Evolutionary conservation across 2,113 vertebrate species (phyloP), one percentile per base, ranked within the genome.

Genomic region (Aphyosemion australe): DNA sequence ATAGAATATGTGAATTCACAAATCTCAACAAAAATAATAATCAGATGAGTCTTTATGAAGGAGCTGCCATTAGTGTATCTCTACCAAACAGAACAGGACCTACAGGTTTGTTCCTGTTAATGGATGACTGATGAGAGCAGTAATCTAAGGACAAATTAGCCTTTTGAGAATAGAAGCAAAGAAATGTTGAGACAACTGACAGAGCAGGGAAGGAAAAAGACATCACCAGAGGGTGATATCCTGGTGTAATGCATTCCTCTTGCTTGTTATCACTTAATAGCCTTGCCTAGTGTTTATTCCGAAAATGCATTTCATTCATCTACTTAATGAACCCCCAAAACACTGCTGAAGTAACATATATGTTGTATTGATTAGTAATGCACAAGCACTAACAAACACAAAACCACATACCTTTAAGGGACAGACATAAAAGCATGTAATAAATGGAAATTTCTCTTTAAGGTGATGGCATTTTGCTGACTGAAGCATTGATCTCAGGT

Each of bases 221-320:
- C 56, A 57, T 31, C 62, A 42, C 12, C 12, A 34, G 19, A 12
- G 55, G 64, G 15, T 50, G 69, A 81, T 76, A 52, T 66, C 54
- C 37, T 12, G 41, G 46, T 68, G n/a, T 71, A 75, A 80, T 69
- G 74, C 53, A 78, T 70, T 43, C 59, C 47, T 34, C 48, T 10
- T 46, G 65, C 55, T 73, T 59, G 50, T 72, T 82, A 80, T 82
- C 65, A 62, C 63, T 70, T 78, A 84, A 84, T 79, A 79, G 69
- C 64, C 42, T 55, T 55, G 42, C 13, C 7, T 2, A 42, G 42
- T 42, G 21, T 76, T 79, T 74, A 69, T 59, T 72, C 45, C 57
- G 45, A 64, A 55, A 52, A 13, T 39, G 53, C 49, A 51, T 50
- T 69, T 78, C 65, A 82, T 83, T 86, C 76, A 75, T 86, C 76